Base-by-base conservation (phyloP, 2,113 vertebrate genomes). In the Sylvia atricapilla region DNA sequence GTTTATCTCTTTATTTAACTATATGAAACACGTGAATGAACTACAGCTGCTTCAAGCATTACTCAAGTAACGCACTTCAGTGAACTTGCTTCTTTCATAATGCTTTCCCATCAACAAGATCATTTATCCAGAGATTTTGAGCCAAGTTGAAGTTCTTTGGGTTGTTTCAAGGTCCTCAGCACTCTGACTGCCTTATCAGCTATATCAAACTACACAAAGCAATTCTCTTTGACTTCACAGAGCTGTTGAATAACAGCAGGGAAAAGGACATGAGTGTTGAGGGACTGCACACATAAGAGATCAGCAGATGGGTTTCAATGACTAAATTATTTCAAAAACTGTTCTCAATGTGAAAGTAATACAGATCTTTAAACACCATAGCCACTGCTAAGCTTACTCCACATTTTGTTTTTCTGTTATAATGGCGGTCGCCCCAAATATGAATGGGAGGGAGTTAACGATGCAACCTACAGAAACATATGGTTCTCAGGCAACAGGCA, bases 51-150 rank as follows among this genome's bases (percentile, higher is more conserved):
- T 96, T 94, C 52, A 86, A 86, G 72, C 75, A 83, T 89, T 87
- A 73, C 31, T 89, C 39, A 55, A 78, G 55, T 88, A 90, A 90
- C 7, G 39, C 56, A 89, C 37, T 82, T 53, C 70, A 64, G 67
- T 79, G 89, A 91, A 84, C 87, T 50, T 49, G 31, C 50, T 89
- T 75, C 67, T 79, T 95, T 93, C 53, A 66, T 91, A 87, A 88
- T 28, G 56, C 22, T 72, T 67, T 39, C 44, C 22, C 18, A 59
- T 84, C 79, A 84, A 39, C 44, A 83, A 86, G 43, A 90, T 44
- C 35, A 74, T 88, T 87, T 88, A 91, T 25, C 46, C 56, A 67
- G 82, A 88, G 90, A 84, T 83, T 95, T 95, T 72, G 92, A 88
- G 72, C 75, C 68, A 90, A 74, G 46, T 52, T 93, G n/a, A 25